A percentile compares a stretch with the other conserved stretches of the same genome.
These are phyloP conservation scores for Zaprionus ghesquierei DNA, from an alignment of 1,140 invertebrate genomes.

Conservation along the genomic window DNA sequence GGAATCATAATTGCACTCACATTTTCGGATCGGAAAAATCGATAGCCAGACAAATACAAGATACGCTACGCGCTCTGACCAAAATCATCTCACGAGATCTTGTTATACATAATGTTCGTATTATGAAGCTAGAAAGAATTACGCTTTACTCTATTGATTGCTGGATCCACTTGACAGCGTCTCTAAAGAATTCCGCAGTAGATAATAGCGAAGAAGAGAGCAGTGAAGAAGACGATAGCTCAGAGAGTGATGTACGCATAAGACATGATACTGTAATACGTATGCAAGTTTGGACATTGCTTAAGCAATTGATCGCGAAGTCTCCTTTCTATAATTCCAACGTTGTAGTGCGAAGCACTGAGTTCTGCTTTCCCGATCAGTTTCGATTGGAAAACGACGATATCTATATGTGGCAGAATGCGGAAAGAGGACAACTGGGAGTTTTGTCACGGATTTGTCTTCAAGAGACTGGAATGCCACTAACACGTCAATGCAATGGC, in stretches of 20 bases:
- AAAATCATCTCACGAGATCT: constrained; percentile 15
- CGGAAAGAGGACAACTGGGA: constrained; percentile 31
- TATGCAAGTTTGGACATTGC: constrained; percentile 25
- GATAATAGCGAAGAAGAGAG: constrained; percentile 37
- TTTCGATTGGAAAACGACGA: not conserved
- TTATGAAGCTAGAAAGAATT: constrained; percentile 46
- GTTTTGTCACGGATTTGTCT: constrained; percentile 60
- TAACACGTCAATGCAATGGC: constrained; percentile 54
- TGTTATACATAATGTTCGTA: constrained; percentile 59
- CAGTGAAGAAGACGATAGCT: constrained; percentile 41
- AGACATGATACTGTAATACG: constrained; percentile 31
- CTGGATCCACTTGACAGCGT: constrained; percentile 45
- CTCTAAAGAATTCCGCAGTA: constrained; percentile 31
- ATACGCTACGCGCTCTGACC: not conserved
- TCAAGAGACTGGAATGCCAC: constrained; percentile 56
- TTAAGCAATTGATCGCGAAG: constrained; percentile 13
- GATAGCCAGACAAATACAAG: constrained; percentile 16
- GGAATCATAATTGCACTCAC: not conserved
- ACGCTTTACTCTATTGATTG: not conserved
- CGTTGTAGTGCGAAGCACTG: constrained; percentile 45
- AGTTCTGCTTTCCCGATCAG: constrained; percentile 69
- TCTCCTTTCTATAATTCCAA: not conserved
- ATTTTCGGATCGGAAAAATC: not conserved
- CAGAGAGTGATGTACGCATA: constrained; percentile 16
- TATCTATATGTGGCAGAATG: constrained; percentile 56